Conservation (phyloP, 2,797 vertebrate genomes). For the Sebastolobus alascanus region DNA sequence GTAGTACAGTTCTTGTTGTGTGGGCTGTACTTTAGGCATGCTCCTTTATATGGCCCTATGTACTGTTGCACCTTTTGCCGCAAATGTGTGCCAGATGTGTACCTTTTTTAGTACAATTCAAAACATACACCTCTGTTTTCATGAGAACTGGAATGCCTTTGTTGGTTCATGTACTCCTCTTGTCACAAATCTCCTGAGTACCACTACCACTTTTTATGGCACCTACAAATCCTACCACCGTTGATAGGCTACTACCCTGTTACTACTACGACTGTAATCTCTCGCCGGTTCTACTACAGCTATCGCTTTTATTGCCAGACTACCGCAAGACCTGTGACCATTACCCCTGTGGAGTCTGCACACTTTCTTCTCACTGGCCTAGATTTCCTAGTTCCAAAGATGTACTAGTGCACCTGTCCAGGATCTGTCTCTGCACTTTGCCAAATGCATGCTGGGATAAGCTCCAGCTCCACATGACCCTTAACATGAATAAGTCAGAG, state of each 20-base stretch:
- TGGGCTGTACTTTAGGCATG: background rate
- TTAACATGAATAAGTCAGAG: slow-evolving; percentile 18
- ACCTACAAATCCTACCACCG: background rate
- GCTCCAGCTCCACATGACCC: slow-evolving; percentile 17
- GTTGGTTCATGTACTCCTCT: background rate
- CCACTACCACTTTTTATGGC: background rate
- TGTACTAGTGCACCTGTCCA: slow-evolving; percentile 29
- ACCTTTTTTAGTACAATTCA: background rate
- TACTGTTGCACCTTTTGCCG: background rate
- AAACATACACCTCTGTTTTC: background rate
- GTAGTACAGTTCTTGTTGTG: background rate
- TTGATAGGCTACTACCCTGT: background rate
- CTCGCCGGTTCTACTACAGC: background rate
- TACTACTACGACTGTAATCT: background rate
- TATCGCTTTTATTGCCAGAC: background rate
- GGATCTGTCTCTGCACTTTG: slow-evolving; percentile 29
- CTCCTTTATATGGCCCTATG: background rate
- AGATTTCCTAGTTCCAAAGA: slow-evolving; percentile 22
- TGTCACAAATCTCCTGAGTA: background rate
- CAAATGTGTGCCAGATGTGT: background rate
- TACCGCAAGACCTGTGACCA: background rate
- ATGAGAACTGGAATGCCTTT: background rate
- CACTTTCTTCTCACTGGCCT: slow-evolving; percentile 30
- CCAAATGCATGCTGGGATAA: slow-evolving; percentile 39
- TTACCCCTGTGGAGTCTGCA: background rate